These are phyloP conservation scores for Glyptemys insculpta DNA, from an alignment of 2,797 vertebrate species.

Conservation along the genomic window DNA sequence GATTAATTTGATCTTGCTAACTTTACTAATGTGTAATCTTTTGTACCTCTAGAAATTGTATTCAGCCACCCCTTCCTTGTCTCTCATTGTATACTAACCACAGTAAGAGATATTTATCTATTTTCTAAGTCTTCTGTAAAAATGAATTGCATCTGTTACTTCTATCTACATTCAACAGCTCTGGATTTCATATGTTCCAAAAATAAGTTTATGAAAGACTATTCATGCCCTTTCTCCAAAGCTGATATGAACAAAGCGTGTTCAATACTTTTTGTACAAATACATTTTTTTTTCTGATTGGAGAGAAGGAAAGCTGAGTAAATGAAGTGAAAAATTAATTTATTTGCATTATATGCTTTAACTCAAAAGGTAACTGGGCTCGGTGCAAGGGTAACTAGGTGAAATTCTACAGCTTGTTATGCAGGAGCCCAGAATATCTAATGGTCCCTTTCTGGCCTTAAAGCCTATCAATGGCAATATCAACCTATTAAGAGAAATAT, in stretches of 20 bases:
- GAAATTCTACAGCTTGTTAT: not conserved
- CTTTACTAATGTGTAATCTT: not conserved
- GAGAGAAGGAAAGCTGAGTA: not conserved
- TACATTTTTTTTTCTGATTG: not conserved
- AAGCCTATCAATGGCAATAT: not conserved
- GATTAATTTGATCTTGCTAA: not conserved
- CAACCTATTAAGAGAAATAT: not conserved
- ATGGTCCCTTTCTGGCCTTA: not conserved
- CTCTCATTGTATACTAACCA: not conserved
- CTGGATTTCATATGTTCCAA: not conserved
- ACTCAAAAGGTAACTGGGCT: not conserved
- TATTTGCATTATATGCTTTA: not conserved
- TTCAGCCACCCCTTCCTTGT: not conserved
- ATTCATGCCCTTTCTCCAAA: not conserved
- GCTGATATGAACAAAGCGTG: not conserved
- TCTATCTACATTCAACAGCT: not conserved
- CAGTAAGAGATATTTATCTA: not conserved
- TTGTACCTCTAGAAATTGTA: not conserved
- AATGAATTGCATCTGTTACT: not conserved
- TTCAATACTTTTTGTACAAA: not conserved
- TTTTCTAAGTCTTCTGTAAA: not conserved
- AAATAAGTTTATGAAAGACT: slow-evolving; percentile 18
- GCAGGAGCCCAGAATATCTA: not conserved
- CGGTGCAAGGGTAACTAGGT: not conserved
- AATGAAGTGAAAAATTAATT: not conserved